Base-by-base conservation (phyloP, 2,113 vertebrate genomes). In the Ranitomeya imitator region DNA sequence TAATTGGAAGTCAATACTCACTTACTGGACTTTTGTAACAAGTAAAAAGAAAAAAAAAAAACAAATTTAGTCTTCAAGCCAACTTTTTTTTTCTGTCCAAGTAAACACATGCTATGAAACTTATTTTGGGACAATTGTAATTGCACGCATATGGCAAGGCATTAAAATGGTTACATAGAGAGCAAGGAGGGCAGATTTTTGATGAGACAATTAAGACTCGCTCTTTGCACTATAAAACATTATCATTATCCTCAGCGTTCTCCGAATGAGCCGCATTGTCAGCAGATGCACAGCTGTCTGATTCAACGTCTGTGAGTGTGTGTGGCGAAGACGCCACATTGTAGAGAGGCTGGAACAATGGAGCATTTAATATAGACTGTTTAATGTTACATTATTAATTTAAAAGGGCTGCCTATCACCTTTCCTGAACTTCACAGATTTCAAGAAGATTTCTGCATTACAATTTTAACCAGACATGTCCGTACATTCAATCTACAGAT, bases 181-280 rank as follows among this genome's bases (percentile, higher is more conserved):
- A 52, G 19, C 18, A 79, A 12, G 57, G 23, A 80, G 78, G 52
- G 78, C n/a, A 80, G 0, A 23, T 26, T 31, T 80, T 11, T 80
- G 78, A 55, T 55, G 21, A n/a, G n/a, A 31, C 78, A 80, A 59
- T n/a, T 15, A 59, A 57, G 54, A 26, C 21, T 80, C 78, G 14
- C 45, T 80, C 77, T 79, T 19, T 76, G 77, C 52, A 54, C 77
- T 78, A 79, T 23, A 79, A 54, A 54, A 51, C 19, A 31, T 76
- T 6, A n/a, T 79, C 52, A n/a, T 74, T 74, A 45, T 8, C 31
- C 78, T 59, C 78, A 5, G 23, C 19, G 2, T 15, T 76, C 45
- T 18, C 23, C 37, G 11, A 45, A 60, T 31, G 71, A 55, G 54
- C 0, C 18, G 16, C 71, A 76, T 85, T 85, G 84, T 85, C 31